phyloP scores from a whole-genome alignment of 2,888 invertebrate genomes.

The Drosophila mulleri region DNA sequence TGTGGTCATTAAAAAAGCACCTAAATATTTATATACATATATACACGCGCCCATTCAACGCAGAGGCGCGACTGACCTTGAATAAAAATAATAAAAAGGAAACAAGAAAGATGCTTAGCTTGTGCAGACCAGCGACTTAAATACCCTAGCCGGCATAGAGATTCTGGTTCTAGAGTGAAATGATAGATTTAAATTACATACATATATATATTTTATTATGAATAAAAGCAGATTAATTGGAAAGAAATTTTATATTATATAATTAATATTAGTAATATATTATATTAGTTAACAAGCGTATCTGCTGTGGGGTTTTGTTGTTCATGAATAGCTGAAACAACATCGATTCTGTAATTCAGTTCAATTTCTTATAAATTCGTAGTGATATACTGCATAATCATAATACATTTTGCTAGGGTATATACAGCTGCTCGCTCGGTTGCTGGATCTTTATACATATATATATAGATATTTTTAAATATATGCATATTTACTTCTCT shows the following conservation, averaged over 20 bases:
- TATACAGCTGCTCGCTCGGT: conserved; percentile 23
- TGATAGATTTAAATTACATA: not conserved
- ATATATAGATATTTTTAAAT: not conserved
- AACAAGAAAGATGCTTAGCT: not conserved
- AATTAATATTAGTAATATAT: no score
- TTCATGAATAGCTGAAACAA: no score
- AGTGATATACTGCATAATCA: not conserved
- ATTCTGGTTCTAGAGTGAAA: not conserved
- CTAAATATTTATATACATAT: conserved; percentile 17
- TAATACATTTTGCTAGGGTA: not conserved
- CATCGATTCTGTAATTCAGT: no score
- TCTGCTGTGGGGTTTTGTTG: no score
- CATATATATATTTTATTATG: no score
- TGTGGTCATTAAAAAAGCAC: conserved; percentile 46
- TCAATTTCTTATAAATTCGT: not conserved
- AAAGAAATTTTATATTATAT: no score
- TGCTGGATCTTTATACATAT: conserved; percentile 15
- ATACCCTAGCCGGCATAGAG: not conserved
- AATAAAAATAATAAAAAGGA: conserved; percentile 10
- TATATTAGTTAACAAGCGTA: no score
- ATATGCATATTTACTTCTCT: not conserved
- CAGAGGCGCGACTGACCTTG: conserved; percentile 26
- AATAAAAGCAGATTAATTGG: no score
- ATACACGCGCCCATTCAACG: conserved; percentile 29
- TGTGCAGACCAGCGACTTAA: not conserved